Evolutionary conservation across 2,888 invertebrate genomes (phyloP).

Genomic region (Orthonevra nobilis): DNA sequence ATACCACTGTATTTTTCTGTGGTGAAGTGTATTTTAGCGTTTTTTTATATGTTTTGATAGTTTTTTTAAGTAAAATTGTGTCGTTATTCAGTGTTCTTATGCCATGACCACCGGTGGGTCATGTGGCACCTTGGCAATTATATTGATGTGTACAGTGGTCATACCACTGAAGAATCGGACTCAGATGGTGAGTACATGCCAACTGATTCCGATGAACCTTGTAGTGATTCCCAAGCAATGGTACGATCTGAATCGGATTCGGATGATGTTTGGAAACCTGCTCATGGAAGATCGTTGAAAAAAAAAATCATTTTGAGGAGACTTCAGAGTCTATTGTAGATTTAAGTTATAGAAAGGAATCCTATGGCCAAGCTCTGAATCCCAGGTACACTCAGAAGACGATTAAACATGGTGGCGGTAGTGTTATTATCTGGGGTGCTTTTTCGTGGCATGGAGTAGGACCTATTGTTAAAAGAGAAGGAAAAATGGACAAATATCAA

Average conservation of each 20-base stretch:
- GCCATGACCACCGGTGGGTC: neutral
- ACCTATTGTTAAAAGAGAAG: too few relatives aligned
- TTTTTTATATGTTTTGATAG: neutral
- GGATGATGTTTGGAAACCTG: slow-evolving; percentile 13
- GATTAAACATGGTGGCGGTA: too few relatives aligned
- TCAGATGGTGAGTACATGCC: slow-evolving; percentile 16
- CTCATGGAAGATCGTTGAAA: slow-evolving; percentile 6
- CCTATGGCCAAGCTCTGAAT: too few relatives aligned
- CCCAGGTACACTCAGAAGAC: too few relatives aligned
- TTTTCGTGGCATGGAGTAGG: too few relatives aligned
- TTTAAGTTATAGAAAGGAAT: neutral
- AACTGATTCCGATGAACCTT: slow-evolving; percentile 13
- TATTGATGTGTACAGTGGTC: neutral
- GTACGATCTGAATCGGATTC: neutral
- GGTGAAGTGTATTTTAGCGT: neutral
- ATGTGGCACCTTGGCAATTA: neutral
- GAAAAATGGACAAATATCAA: too few relatives aligned
- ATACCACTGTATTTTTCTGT: neutral
- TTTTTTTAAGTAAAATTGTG: neutral
- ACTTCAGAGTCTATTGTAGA: neutral
- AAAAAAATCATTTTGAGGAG: neutral
- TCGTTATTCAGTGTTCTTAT: neutral
- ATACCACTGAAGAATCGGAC: slow-evolving; percentile 15
- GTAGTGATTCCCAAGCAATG: slow-evolving; percentile 6
- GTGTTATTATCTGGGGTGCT: too few relatives aligned